phyloP scores from a whole-genome alignment of 2,113 vertebrate species.

The Porphyrio hochstetteri region DNA sequence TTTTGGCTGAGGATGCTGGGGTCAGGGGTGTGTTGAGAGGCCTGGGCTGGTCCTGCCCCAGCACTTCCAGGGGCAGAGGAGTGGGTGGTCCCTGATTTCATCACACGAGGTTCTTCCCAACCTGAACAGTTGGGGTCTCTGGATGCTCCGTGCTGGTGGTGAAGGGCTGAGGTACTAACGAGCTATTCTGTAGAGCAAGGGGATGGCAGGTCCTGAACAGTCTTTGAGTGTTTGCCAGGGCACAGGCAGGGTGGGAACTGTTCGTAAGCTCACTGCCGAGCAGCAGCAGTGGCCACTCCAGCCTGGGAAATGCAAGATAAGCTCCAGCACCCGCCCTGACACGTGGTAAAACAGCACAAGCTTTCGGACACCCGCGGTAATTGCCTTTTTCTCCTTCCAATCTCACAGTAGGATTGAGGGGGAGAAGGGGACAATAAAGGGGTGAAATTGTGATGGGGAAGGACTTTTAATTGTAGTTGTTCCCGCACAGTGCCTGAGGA shows the following conservation, averaged over 20 bases:
- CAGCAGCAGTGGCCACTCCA: not conserved
- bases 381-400: not conserved
- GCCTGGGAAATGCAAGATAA: not conserved
- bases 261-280: not conserved
- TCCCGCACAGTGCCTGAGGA: accelerated
- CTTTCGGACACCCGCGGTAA: not conserved
- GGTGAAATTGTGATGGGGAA: too few relatives aligned
- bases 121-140: not conserved
- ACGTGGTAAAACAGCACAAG: not conserved
- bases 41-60: accelerated
- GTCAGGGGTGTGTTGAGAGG: not conserved
- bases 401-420: accelerated
- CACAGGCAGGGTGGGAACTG: not conserved
- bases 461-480: not conserved
- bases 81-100: not conserved
- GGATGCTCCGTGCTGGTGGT: accelerated
- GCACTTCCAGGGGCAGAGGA: too few relatives aligned
- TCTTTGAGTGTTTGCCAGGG: not conserved
- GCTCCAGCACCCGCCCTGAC: not conserved
- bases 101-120: not conserved
- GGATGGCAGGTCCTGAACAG: not conserved
- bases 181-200: not conserved
- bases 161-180: not conserved
- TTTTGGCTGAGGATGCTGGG: not conserved
- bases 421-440: not conserved